phyloP scores from a whole-genome alignment of 2,888 invertebrate species.

The Tenthredo notha region DNA sequence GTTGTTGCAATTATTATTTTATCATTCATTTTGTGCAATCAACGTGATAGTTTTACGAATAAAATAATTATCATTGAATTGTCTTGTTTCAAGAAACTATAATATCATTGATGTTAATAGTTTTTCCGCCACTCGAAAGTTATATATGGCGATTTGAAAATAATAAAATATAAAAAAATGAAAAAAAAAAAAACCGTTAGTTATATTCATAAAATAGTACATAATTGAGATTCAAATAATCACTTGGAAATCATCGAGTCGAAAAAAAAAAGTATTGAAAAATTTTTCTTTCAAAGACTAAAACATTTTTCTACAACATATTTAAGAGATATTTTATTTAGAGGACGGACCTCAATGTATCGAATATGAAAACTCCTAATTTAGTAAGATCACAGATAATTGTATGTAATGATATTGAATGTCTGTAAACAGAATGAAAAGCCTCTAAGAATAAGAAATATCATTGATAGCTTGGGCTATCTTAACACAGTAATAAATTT shows the following conservation, averaged over 20 bases:
- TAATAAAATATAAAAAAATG: neutral
- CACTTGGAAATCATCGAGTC: neutral
- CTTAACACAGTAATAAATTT: neutral
- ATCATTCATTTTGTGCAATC: neutral
- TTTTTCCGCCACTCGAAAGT: neutral
- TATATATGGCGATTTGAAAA: neutral
- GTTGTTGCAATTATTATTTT: neutral
- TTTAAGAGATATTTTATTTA: neutral
- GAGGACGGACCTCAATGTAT: neutral
- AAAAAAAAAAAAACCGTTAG: neutral
- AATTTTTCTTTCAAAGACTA: neutral
- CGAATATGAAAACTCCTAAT: neutral
- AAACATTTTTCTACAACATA: neutral
- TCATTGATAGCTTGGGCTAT: neutral
- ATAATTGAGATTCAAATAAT: neutral
- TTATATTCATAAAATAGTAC: neutral
- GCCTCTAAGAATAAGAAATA: neutral
- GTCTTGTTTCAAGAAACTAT: neutral
- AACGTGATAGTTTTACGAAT: neutral
- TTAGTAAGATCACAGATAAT: slow-evolving; percentile 18
- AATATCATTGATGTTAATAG: slow-evolving; percentile 14
- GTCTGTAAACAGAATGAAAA: neutral
- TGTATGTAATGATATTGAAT: slow-evolving; percentile 2
- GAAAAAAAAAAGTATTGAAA: neutral
- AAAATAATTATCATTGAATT: slow-evolving; percentile 2